Percentiles rank a stretch among this genome's conserved stretches.
Conservation (phyloP, 2,888 invertebrate genomes). For the Melanotus villosus region DNA sequence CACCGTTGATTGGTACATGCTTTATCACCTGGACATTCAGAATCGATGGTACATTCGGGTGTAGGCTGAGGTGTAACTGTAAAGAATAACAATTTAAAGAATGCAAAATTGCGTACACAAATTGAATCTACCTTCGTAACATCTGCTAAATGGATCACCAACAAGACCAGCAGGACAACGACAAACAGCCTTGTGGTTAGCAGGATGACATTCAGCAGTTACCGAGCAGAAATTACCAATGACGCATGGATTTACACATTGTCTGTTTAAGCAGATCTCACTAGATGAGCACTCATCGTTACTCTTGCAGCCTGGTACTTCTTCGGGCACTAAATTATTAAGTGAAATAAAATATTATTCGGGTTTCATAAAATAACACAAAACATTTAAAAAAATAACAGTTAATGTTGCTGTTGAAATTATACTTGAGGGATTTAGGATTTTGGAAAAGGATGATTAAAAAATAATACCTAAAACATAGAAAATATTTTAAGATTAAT, state of each 20-base stretch:
- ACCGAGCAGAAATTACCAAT: conserved; percentile 80
- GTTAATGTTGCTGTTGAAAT: conserved; percentile 49
- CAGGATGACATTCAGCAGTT: conserved; percentile 83
- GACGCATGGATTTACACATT: conserved; percentile 84
- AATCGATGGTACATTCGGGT: conserved; percentile 81
- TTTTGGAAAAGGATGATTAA: conserved; percentile 19
- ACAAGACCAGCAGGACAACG: conserved; percentile 80
- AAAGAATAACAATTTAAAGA: conserved; percentile 12
- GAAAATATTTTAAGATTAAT: conserved; percentile 14
- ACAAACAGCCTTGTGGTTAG: conserved; percentile 84
- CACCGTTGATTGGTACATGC: conserved; percentile 87
- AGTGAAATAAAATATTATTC: conserved; percentile 44
- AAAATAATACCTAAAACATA: conserved; percentile 39
- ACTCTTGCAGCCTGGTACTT: conserved; percentile 76
- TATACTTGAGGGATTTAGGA: conserved; percentile 20
- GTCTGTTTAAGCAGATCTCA: conserved; percentile 80
- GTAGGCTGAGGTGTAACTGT: conserved; percentile 67
- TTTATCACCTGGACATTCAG: conserved; percentile 82
- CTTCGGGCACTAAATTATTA: conserved; percentile 61
- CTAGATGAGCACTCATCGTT: conserved; percentile 81
- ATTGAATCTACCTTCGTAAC: conserved; percentile 70
- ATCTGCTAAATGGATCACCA: conserved; percentile 88
- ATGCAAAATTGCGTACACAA: not conserved
- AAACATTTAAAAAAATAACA: conserved; percentile 18
- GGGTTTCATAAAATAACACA: not conserved